A percentile compares a stretch with the other conserved stretches of the same genome.
phyloP scores from a whole-genome alignment of 1,140 invertebrate species.

The Aleiodes sp. region DNA sequence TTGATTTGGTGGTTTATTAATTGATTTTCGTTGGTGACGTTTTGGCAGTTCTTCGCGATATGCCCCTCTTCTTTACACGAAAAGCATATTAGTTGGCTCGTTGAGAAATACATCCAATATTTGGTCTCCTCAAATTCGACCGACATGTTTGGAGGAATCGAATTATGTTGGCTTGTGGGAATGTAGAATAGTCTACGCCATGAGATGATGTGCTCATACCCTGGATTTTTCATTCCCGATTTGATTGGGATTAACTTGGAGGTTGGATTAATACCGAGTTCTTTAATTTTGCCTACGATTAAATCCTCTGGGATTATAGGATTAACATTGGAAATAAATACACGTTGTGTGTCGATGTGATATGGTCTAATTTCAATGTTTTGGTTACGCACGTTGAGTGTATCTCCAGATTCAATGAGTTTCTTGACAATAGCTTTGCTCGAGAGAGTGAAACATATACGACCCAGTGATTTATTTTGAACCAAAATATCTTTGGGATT shows the following conservation, averaged over 20 bases:
- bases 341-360: not conserved
- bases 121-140: not conserved
- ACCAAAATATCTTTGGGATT: not conserved
- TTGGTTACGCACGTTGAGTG: not conserved
- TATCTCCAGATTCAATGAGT: not conserved
- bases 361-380: not conserved
- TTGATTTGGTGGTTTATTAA: not conserved
- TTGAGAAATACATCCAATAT: not conserved
- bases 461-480: not conserved
- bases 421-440: not conserved
- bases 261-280: not conserved
- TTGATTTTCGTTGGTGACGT: not conserved
- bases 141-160: not conserved
- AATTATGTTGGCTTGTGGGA: not conserved
- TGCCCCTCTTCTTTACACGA: slow-evolving; percentile 5
- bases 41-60: slow-evolving; percentile 13
- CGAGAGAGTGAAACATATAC: not conserved
- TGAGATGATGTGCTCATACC: not conserved
- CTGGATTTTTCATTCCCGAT: not conserved
- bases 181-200: not conserved
- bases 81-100: not conserved
- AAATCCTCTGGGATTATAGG: not conserved
- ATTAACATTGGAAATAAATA: not conserved
- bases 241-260: not conserved
- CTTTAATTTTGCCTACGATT: not conserved